A percentile compares a stretch with the other conserved stretches of the same genome.
These are phyloP conservation scores for Sebastes trivittatus DNA, from an alignment of 2,797 vertebrate genomes.

Conservation along the genomic window DNA sequence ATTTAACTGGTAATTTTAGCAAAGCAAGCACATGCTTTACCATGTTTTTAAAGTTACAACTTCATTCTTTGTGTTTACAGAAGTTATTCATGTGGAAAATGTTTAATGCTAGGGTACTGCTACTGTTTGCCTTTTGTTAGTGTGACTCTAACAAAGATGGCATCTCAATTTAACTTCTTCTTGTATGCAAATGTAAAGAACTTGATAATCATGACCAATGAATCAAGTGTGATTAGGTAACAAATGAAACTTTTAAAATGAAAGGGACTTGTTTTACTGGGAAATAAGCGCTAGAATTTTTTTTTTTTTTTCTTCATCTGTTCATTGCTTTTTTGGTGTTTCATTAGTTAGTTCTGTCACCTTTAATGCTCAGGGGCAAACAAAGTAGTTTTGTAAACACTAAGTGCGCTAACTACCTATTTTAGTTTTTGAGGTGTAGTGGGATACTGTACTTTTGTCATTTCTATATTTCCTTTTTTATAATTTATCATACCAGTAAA, in stretches of 20 bases:
- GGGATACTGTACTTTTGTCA: not conserved
- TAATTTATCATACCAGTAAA: constrained; percentile 31
- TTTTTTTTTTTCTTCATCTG: not conserved
- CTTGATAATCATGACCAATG: not conserved
- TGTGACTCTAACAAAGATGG: not conserved
- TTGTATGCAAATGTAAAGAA: not conserved
- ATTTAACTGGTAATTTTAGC: constrained; percentile 19
- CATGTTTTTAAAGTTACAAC: not conserved
- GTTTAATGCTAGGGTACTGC: not conserved
- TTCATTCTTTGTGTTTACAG: not conserved
- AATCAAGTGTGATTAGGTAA: not conserved
- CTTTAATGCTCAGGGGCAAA: constrained; percentile 28
- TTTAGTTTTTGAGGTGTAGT: not conserved
- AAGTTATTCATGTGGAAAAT: not conserved
- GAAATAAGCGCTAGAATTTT: not conserved
- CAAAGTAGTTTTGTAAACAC: constrained; percentile 19
- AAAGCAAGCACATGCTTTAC: not conserved
- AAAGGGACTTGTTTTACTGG: not conserved
- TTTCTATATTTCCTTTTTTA: not conserved
- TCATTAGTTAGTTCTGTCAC: not conserved
- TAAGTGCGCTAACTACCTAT: constrained; percentile 40
- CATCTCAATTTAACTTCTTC: constrained; percentile 11
- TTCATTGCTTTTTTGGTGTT: not conserved
- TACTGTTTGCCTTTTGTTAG: not conserved
- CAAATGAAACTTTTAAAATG: not conserved